Percentiles rank a stretch among this genome's conserved stretches.
Conservation (phyloP, 2,888 invertebrate genomes). For the Tipula vernalis region DNA sequence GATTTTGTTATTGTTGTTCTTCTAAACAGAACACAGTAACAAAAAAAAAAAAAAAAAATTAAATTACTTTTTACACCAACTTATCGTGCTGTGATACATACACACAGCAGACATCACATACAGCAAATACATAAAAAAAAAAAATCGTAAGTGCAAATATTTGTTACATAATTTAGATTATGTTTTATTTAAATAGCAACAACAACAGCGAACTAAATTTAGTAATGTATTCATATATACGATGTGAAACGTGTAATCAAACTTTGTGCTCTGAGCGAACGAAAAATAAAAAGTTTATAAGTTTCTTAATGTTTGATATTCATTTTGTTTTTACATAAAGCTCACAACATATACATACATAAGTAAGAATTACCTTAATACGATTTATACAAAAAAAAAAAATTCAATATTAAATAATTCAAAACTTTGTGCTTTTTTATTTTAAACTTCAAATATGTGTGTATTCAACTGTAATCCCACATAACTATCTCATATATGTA, state of each 20-base stretch:
- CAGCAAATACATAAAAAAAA: background rate
- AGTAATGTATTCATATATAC: background rate
- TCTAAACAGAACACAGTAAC: background rate
- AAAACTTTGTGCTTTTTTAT: background rate
- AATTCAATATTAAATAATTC: background rate
- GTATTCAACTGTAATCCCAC: background rate
- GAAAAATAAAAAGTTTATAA: background rate
- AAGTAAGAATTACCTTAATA: background rate
- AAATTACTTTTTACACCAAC: background rate
- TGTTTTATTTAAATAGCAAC: background rate
- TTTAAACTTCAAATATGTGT: background rate
- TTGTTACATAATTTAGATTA: background rate
- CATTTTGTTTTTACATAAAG: background rate
- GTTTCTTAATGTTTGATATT: background rate
- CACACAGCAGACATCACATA: background rate
- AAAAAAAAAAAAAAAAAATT: background rate
- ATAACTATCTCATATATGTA: background rate
- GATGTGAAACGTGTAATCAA: background rate
- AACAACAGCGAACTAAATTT: background rate
- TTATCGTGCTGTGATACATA: background rate
- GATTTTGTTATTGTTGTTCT: background rate
- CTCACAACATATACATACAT: background rate
- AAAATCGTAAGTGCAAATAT: background rate
- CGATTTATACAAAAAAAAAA: background rate
- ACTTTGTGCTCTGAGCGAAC: background rate